Percentiles rank a stretch among this genome's conserved stretches.
phyloP scores from a whole-genome alignment of 2,113 vertebrate genomes.

The Hypocryptadius cinnamomeus region DNA sequence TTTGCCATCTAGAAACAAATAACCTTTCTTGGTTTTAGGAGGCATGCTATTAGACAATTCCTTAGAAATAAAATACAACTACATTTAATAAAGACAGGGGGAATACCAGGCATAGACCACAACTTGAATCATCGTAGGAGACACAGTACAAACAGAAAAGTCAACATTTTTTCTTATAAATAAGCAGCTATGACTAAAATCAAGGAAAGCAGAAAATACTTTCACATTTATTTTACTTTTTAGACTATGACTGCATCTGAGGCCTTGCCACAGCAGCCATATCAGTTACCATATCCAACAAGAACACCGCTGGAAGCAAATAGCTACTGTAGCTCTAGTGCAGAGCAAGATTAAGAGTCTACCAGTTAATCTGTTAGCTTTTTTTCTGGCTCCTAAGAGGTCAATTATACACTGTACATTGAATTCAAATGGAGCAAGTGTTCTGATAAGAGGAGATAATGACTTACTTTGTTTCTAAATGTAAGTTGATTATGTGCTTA shows the following conservation, averaged over 20 bases:
- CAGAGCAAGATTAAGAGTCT: not conserved
- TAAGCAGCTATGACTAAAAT: not conserved
- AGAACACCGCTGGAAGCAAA: not conserved
- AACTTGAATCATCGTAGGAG: not conserved
- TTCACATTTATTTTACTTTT: not conserved
- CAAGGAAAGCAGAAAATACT: not conserved
- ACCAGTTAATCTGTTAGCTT: not conserved
- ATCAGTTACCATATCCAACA: not conserved
- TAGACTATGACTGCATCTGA: not conserved
- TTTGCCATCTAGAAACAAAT: not conserved
- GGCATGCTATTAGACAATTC: not conserved
- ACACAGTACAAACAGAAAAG: not conserved
- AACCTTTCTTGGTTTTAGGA: not conserved
- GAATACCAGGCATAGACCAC: not conserved
- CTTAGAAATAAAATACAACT: not conserved
- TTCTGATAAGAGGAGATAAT: not conserved
- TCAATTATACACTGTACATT: not conserved
- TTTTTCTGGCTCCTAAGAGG: not conserved
- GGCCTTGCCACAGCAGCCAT: not conserved
- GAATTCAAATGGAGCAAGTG: not conserved
- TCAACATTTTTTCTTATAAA: not conserved
- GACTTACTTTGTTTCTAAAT: not conserved
- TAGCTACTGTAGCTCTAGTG: not conserved
- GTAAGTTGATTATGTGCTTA: constrained; percentile 45
- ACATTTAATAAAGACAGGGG: not conserved